Conservation (phyloP, 37 sponge, comb jelly and placozoan species). For the Lycopodina hypogea region DNA sequence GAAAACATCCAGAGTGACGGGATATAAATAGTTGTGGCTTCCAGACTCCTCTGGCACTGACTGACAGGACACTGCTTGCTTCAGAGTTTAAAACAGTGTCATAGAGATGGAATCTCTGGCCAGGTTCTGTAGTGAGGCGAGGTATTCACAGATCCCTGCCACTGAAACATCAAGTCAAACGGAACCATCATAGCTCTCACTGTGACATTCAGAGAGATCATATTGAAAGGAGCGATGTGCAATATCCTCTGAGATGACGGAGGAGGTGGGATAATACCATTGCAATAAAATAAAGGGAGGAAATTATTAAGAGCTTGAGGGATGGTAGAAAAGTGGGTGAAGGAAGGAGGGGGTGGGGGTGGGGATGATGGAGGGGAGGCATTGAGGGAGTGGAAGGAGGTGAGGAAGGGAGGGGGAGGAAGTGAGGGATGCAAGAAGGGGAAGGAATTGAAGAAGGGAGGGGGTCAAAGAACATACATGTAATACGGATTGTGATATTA, state of each 20-base stretch:
- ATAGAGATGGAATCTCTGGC: background rate
- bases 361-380: no score
- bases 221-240: slow-evolving; percentile 21
- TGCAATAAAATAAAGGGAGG: background rate
- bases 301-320: background rate
- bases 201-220: background rate
- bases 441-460: background rate
- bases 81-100: no score
- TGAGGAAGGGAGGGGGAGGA: no score
- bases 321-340: background rate
- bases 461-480: background rate
- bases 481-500: background rate
- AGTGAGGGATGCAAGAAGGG: no score
- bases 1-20: background rate
- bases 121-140: background rate
- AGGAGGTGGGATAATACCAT: no score
- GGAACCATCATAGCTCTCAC: background rate
- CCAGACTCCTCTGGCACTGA: background rate
- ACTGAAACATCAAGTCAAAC: background rate
- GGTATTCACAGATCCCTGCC: background rate
- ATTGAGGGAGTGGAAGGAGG: no score
- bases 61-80: background rate
- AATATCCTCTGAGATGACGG: background rate
- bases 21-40: background rate
- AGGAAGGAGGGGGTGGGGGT: background rate